Conservation (phyloP, 64 coral and sea anemone genomes). For the Dendrophyllia cribrosa region DNA sequence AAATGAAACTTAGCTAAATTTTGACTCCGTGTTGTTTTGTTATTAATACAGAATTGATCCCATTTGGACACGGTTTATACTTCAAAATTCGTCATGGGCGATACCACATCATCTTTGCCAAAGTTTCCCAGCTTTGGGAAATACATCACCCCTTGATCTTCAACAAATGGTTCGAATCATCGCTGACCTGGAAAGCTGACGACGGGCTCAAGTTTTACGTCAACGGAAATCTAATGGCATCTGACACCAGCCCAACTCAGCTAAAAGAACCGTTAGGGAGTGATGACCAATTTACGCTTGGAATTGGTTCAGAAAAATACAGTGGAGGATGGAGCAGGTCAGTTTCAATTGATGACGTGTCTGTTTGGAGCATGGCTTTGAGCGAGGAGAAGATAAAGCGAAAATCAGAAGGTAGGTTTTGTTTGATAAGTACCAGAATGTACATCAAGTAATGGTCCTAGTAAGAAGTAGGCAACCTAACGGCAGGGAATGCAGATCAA, state of each 20-base stretch:
- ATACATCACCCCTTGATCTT: constrained; percentile 3
- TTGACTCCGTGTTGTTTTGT: too few species aligned
- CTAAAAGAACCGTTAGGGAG: too few species aligned
- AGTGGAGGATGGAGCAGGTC: neutral
- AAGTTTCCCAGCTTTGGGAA: neutral
- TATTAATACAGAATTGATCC: neutral
- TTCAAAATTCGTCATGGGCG: constrained; percentile 23
- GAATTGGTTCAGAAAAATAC: neutral
- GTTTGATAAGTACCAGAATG: too few species aligned
- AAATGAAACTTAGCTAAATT: too few species aligned
- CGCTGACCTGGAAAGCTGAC: constrained; percentile 21
- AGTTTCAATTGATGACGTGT: neutral
- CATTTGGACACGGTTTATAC: neutral
- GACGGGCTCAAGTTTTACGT: constrained; percentile 48
- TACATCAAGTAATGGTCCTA: too few species aligned
- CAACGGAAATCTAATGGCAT: constrained; percentile 20
- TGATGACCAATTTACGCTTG: neutral
- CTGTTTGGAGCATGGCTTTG: constrained; percentile 4
- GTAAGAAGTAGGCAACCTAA: too few species aligned
- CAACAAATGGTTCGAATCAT: constrained; percentile 12
- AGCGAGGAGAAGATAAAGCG: neutral
- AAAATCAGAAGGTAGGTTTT: neutral
- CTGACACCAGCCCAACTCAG: neutral
- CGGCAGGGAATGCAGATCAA: too few species aligned
- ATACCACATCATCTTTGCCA: constrained; percentile 30